Evolutionary conservation across 2,797 vertebrate species (phyloP).

Genomic region (Lagorchestes hirsutus): DNA sequence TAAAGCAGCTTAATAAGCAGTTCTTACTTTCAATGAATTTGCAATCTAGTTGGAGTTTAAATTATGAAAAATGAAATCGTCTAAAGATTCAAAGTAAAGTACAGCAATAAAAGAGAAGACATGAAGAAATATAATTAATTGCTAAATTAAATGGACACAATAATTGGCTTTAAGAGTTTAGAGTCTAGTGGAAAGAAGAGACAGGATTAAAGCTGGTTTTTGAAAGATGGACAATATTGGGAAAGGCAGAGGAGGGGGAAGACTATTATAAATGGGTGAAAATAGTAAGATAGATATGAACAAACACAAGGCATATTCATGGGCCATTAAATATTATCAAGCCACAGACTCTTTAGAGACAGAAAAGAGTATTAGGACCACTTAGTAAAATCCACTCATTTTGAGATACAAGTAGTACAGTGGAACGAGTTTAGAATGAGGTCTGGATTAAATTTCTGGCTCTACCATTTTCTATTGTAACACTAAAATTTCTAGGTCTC

Average conservation of each 20-base stretch:
- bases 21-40: neutral
- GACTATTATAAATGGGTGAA: neutral
- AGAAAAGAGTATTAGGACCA: neutral
- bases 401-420: neutral
- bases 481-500: neutral
- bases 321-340: neutral
- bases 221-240: neutral
- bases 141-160: neutral
- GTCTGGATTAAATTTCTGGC: neutral
- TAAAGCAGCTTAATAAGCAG: neutral
- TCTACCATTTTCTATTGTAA: neutral
- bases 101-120: neutral
- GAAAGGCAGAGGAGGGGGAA: neutral
- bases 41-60: neutral
- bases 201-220: neutral
- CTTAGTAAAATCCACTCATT: neutral
- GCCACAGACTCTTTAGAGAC: neutral
- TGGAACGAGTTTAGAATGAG: neutral
- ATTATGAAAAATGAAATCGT: neutral
- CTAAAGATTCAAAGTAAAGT: neutral
- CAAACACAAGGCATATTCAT: neutral
- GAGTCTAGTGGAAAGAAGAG: neutral
- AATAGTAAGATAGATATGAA: neutral
- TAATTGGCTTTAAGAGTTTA: neutral
- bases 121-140: neutral